A percentile compares a stretch with the other conserved stretches of the same genome.
Conservation (phyloP, 2,113 vertebrate species). For the Thunnus maccoyii region DNA sequence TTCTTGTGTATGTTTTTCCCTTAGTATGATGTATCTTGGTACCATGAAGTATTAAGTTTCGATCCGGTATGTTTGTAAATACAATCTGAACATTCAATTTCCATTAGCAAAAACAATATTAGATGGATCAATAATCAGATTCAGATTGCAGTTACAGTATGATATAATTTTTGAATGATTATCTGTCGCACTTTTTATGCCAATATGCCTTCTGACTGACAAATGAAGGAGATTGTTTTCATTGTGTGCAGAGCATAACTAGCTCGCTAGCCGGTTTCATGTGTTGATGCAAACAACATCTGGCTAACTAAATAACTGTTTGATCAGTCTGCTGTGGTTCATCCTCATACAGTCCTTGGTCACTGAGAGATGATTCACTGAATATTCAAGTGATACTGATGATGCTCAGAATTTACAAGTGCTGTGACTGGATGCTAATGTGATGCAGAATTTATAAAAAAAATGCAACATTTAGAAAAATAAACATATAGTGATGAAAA, state of each 20-base stretch:
- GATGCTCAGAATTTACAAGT: slow-evolving; percentile 26
- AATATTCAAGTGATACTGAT: slow-evolving; percentile 1
- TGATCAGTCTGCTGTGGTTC: slow-evolving; percentile 39
- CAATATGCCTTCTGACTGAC: background rate
- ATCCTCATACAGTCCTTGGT: slow-evolving; percentile 22
- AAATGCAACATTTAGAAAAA: background rate
- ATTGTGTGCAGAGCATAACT: background rate
- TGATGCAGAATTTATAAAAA: slow-evolving; percentile 4
- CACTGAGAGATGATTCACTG: slow-evolving; percentile 28
- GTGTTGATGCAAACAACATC: slow-evolving; percentile 43
- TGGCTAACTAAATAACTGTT: slow-evolving; percentile 57
- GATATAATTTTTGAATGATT: slow-evolving; percentile 20
- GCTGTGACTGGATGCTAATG: slow-evolving; percentile 2
- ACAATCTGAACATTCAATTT: background rate
- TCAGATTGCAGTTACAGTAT: background rate
- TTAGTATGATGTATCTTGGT: background rate
- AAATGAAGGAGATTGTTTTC: slow-evolving; percentile 16
- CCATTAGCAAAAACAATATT: slow-evolving; percentile 6
- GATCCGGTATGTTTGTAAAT: slow-evolving; percentile 8
- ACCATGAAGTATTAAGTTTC: background rate
- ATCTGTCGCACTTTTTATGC: slow-evolving; percentile 6
- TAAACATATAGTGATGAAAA: background rate
- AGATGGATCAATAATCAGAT: slow-evolving; percentile 16
- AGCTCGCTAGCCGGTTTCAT: slow-evolving; percentile 19
- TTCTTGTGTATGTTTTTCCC: background rate